Evolutionary conservation across 2,113 vertebrate genomes (phyloP).

Genomic region (Cavia aperea): DNA sequence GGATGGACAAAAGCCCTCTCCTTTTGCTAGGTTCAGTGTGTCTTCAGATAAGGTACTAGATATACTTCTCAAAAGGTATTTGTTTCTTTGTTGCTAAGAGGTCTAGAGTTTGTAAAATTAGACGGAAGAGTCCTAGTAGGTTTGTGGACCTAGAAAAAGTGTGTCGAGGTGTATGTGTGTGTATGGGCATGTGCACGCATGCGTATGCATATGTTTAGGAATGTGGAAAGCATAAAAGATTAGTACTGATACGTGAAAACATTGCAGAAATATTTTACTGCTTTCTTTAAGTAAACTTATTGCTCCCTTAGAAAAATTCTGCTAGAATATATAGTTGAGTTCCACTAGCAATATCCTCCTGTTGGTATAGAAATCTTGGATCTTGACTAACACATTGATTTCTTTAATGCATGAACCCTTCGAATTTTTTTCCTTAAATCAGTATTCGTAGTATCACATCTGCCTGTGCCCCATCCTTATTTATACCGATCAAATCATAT

Average conservation of each 20-base stretch:
- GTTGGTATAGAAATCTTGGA: neutral
- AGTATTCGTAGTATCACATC: neutral
- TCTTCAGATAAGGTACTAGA: neutral
- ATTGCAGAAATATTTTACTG: neutral
- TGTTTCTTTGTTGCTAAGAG: neutral
- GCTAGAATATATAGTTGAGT: neutral
- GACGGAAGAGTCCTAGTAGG: neutral
- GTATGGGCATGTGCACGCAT: neutral
- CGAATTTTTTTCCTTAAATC: neutral
- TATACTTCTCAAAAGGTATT: neutral
- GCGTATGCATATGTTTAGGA: neutral
- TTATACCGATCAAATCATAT: neutral
- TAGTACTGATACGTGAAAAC: neutral
- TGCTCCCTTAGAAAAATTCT: constrained; percentile 2
- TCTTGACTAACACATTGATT: neutral
- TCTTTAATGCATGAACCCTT: neutral
- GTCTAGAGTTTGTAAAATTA: neutral
- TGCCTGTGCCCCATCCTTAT: neutral
- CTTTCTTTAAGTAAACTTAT: neutral
- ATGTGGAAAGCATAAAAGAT: neutral
- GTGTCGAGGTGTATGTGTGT: neutral
- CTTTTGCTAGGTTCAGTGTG: neutral
- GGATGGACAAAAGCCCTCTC: neutral
- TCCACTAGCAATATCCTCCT: neutral
- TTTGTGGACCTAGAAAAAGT: neutral